Base-by-base conservation (phyloP, 2,113 vertebrate species). In the Neopipo cinnamomea region DNA sequence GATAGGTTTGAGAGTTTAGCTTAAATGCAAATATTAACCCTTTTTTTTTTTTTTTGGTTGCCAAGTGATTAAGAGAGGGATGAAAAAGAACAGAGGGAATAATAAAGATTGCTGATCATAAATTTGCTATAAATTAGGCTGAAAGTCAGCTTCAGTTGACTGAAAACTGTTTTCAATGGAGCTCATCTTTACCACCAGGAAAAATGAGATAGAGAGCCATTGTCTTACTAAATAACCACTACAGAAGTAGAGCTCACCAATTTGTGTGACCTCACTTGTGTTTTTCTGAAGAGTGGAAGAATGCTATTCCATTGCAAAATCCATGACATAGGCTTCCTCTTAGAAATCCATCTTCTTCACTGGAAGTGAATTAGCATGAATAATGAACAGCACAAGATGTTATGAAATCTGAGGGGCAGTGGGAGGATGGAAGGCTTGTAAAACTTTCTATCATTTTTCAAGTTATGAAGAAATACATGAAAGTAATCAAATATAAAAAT, bases 381-480 rank as follows among this genome's bases (percentile, higher is more conserved):
- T 49, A 81, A 67, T 28, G 8, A 92, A 49, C 9, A 44, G 42
- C 52, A 56, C 12, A 70, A 92, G 42, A 66, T 23, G 30, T 49
- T 19, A 22, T 56, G 16, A 89, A 52, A 53, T 77, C 12, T 24
- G 8, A 5, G 10, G 18, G 27, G 2, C 0, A 0, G 24, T 8
- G 20, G 8, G 10, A 39, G 10, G 28, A 70, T n/a, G 33, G 35
- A 74, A 74, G 22, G 5, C 49, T 73, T 8, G 2, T 23, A 35
- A 85, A 72, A 52, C 4, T 79, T 88, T 25, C 42, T 42, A 65
- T 12, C 3, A 56, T 82, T 87, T 75, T 59, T 78, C 27, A 86
- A 74, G 14, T 68, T n/a, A n/a, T 25, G 25, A 86, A 58, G 30
- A 81, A 70, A 52, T 6, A 44, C 5, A 28, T 8, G 25, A 19